Percentiles rank a stretch among this genome's conserved stretches.
Conservation (phyloP, 2,113 vertebrate genomes). For the Platysteira castanea region DNA sequence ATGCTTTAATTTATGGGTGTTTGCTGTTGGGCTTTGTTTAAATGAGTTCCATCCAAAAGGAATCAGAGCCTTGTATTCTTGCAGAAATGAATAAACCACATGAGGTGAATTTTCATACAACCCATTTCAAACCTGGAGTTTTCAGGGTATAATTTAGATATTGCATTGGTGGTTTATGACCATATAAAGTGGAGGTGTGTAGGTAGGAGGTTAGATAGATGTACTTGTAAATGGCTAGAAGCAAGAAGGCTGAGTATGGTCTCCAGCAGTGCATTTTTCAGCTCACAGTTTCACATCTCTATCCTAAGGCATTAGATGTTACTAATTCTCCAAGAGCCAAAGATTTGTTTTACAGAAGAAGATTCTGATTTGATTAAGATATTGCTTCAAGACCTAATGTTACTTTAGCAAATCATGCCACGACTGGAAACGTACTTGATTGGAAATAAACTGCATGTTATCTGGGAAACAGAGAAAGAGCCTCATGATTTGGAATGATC, state of each 20-base stretch:
- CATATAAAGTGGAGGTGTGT: constrained; percentile 67
- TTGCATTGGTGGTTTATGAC: constrained; percentile 59
- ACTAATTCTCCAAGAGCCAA: constrained; percentile 74
- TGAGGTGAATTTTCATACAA: constrained; percentile 63
- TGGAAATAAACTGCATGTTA: constrained; percentile 70
- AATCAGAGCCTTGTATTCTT: constrained; percentile 55
- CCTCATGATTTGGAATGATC: constrained; percentile 61
- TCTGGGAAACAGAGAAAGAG: constrained; percentile 33
- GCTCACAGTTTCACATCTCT: constrained; percentile 73
- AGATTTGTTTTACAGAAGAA: constrained; percentile 74
- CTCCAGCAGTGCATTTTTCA: constrained; percentile 69
- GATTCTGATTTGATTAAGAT: constrained; percentile 78
- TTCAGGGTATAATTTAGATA: constrained; percentile 71
- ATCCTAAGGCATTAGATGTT: constrained; percentile 68
- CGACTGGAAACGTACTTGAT: constrained; percentile 12
- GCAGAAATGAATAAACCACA: constrained; percentile 64
- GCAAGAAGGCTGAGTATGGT: constrained; percentile 41
- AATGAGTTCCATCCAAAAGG: constrained; percentile 61
- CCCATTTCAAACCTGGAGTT: constrained; percentile 61
- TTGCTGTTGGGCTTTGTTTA: constrained; percentile 69
- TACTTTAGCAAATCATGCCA: constrained; percentile 65
- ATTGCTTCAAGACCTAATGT: constrained; percentile 67
- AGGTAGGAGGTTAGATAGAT: constrained; percentile 63
- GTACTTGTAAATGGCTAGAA: constrained; percentile 66
- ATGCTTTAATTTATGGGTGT: constrained; percentile 63